phyloP scores from a whole-genome alignment of 2,888 invertebrate species.

The Chalcis sispes region DNA sequence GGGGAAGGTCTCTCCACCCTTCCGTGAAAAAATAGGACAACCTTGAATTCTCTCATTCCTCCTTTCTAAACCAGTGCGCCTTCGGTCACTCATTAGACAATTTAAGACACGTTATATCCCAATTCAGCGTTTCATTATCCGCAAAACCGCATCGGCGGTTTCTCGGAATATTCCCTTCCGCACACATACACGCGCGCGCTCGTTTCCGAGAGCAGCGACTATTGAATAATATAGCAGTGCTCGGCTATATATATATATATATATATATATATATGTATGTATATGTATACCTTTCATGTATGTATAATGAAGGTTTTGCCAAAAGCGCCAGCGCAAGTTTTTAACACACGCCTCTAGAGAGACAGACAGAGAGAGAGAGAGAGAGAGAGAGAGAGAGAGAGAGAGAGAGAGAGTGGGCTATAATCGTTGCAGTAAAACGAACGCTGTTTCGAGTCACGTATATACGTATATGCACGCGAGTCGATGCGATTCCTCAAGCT shows the following conservation, averaged over 20 bases:
- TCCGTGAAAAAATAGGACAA: conserved; percentile 64
- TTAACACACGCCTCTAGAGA: background rate
- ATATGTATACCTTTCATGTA: background rate
- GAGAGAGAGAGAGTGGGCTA: background rate
- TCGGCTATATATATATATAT: too few relatives aligned
- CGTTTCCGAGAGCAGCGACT: too few relatives aligned
- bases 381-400: background rate
- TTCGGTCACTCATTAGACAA: conserved; percentile 74
- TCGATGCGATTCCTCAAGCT: conserved; percentile 18
- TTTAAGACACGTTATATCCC: conserved; percentile 74
- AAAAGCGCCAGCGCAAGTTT: conserved; percentile 17
- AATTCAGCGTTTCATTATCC: conserved; percentile 71
- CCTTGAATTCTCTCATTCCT: too few relatives aligned
- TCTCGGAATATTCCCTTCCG: conserved; percentile 66
- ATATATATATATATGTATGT: too few relatives aligned
- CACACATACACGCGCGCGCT: too few relatives aligned
- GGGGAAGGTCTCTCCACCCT: conserved; percentile 39
- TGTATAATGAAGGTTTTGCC: conserved; percentile 33
- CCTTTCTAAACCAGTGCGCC: conserved; percentile 61
- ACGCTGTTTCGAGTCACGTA: too few relatives aligned
- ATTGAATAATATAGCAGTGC: conserved; percentile 37
- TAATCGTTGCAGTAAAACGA: conserved; percentile 63
- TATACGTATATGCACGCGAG: too few relatives aligned
- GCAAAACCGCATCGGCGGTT: conserved; percentile 64
- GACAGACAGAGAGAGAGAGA: background rate